These are phyloP conservation scores for Drosophila tropicalis DNA, from an alignment of 1,140 invertebrate species.

Conservation along the genomic window DNA sequence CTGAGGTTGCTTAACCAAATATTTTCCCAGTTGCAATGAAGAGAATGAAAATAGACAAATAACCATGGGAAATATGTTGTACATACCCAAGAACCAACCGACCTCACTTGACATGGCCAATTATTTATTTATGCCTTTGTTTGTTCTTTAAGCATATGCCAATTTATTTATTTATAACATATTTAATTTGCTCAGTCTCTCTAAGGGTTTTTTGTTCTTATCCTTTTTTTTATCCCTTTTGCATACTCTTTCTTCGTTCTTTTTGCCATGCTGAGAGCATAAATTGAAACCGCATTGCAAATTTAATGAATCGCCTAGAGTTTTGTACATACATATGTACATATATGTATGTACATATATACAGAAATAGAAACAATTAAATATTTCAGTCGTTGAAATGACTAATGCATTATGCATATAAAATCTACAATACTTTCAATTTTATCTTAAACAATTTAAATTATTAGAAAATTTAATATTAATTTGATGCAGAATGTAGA, in stretches of 20 bases:
- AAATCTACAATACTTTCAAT: too few species aligned
- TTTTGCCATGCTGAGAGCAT: slow-evolving; percentile 37
- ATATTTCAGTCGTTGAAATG: too few species aligned
- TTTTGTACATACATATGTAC: too few species aligned
- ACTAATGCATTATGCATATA: too few species aligned
- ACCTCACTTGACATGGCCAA: slow-evolving; percentile 22
- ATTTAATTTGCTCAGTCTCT: slow-evolving; percentile 46
- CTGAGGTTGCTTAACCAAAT: slow-evolving; percentile 29
- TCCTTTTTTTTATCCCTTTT: not conserved
- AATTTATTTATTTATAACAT: slow-evolving; percentile 60
- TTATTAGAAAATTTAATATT: too few species aligned
- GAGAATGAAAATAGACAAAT: slow-evolving; percentile 16
- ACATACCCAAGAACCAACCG: not conserved
- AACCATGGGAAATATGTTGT: slow-evolving; percentile 13
- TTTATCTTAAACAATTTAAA: too few species aligned
- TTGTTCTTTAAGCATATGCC: slow-evolving; percentile 14
- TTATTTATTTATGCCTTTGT: slow-evolving; percentile 47
- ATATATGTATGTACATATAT: not conserved
- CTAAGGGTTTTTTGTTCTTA: slow-evolving; percentile 21
- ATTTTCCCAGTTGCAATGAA: slow-evolving; percentile 19
- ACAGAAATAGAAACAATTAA: too few species aligned
- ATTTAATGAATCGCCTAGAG: slow-evolving; percentile 37
- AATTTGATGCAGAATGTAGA: too few species aligned
- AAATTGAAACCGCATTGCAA: slow-evolving; percentile 50
- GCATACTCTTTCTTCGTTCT: not conserved